These are phyloP conservation scores for Saturnia pavonia DNA, from an alignment of 2,888 invertebrate genomes.

Conservation along the genomic window DNA sequence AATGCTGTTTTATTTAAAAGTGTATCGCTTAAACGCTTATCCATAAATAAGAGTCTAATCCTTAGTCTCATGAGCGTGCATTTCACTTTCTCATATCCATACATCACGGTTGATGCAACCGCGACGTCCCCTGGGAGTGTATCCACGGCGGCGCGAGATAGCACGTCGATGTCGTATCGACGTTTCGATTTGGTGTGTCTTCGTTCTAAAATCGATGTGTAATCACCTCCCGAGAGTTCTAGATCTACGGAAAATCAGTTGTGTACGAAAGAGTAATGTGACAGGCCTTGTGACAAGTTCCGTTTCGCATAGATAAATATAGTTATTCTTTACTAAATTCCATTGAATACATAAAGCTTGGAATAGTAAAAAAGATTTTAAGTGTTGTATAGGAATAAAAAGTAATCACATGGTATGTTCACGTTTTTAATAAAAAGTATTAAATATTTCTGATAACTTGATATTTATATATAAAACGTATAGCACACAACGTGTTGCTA, in stretches of 20 bases:
- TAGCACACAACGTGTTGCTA: no score
- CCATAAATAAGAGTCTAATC: constrained; percentile 60
- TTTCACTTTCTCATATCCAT: constrained; percentile 66
- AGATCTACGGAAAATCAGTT: not conserved
- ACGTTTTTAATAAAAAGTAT: no score
- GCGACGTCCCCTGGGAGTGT: constrained; percentile 43
- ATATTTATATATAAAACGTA: no score
- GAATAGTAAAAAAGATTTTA: no score
- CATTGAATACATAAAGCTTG: no score
- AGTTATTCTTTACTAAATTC: no score
- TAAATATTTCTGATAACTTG: no score
- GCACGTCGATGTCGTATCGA: constrained; percentile 38
- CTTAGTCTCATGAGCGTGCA: constrained; percentile 51
- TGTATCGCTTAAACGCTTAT: constrained; percentile 11
- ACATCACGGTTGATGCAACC: constrained; percentile 68
- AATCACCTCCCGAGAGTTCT: constrained; percentile 27
- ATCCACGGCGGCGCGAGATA: constrained; percentile 40
- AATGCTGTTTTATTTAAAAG: not conserved
- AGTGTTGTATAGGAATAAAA: no score
- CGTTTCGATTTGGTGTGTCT: constrained; percentile 34
- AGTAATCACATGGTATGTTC: no score
- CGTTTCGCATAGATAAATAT: not conserved
- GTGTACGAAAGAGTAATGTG: not conserved
- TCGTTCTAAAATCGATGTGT: constrained; percentile 35
- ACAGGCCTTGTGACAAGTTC: not conserved